These are phyloP conservation scores for Zygothrica quintamaculata DNA, from an alignment of 2,888 invertebrate species.

Conservation along the genomic window DNA sequence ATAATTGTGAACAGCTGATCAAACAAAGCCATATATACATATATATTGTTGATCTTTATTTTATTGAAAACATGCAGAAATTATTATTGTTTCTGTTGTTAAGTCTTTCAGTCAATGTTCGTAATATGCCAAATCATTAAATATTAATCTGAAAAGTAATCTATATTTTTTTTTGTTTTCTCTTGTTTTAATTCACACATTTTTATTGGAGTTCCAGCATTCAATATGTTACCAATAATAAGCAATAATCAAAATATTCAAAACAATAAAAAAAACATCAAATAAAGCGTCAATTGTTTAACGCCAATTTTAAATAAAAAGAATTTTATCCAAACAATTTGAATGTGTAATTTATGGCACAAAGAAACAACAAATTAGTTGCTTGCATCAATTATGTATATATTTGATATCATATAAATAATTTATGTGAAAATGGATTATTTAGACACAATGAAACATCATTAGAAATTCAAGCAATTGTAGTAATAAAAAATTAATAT, in stretches of 20 bases:
- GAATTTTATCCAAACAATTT: conserved; percentile 10
- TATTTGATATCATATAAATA: conserved; percentile 8
- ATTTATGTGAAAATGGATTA: too few species aligned
- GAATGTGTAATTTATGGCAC: conserved; percentile 27
- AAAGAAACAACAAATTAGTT: conserved; percentile 6
- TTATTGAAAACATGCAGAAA: not conserved
- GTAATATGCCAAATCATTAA: conserved; percentile 9
- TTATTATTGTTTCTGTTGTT: not conserved
- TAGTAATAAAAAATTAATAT: too few species aligned
- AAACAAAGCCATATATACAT: conserved; percentile 34
- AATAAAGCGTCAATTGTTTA: not conserved
- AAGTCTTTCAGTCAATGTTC: conserved; percentile 1
- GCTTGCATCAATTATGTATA: conserved; percentile 10
- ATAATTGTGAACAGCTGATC: conserved; percentile 50
- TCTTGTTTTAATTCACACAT: conserved; percentile 32
- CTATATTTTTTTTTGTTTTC: too few species aligned
- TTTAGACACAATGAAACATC: too few species aligned
- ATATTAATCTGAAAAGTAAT: conserved; percentile 15
- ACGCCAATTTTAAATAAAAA: conserved; percentile 6
- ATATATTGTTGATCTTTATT: conserved; percentile 24
- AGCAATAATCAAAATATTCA: conserved; percentile 1
- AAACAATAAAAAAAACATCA: conserved; percentile 7
- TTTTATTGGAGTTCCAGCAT: conserved; percentile 4
- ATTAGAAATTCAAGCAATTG: too few species aligned
- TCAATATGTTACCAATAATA: conserved; percentile 2